phyloP scores from a whole-genome alignment of 2,113 vertebrate species.

The Anhinga rufa region DNA sequence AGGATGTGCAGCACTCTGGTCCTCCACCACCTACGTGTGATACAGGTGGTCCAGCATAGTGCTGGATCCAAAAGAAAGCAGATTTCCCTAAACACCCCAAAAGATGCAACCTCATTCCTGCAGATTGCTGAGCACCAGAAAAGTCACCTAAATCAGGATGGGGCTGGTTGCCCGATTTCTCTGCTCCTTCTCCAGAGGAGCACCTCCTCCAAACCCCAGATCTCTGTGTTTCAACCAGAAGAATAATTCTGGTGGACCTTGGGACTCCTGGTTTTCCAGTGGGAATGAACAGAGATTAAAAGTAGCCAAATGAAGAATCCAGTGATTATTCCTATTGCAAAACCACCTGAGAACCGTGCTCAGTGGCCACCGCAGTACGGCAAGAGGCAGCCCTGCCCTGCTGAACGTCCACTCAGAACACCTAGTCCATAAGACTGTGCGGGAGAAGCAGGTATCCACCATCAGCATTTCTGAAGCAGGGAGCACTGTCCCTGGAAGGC shows the following conservation, averaged over 20 bases:
- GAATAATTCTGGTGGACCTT: neutral
- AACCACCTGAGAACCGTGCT: neutral
- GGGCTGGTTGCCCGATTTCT: neutral
- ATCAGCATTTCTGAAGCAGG: neutral
- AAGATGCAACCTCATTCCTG: neutral
- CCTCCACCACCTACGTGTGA: accelerated
- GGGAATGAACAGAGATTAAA: neutral
- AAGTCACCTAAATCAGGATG: neutral
- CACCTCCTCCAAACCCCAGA: neutral
- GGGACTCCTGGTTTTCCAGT: neutral
- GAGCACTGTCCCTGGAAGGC: neutral
- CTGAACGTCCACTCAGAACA: neutral
- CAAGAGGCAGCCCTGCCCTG: neutral
- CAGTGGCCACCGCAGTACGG: accelerated
- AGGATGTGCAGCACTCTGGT: neutral
- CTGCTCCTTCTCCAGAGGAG: neutral
- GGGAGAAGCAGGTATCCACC: neutral
- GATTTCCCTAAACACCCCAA: neutral
- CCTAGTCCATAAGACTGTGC: neutral
- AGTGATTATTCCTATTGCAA: neutral
- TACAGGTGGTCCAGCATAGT: neutral
- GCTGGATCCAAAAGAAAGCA: neutral
- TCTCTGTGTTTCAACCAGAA: neutral
- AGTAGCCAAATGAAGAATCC: neutral
- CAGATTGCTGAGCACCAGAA: neutral